Percentiles rank a stretch among this genome's conserved stretches.
phyloP scores from a whole-genome alignment of 1,140 invertebrate genomes.

The Epicauta chinensis region DNA sequence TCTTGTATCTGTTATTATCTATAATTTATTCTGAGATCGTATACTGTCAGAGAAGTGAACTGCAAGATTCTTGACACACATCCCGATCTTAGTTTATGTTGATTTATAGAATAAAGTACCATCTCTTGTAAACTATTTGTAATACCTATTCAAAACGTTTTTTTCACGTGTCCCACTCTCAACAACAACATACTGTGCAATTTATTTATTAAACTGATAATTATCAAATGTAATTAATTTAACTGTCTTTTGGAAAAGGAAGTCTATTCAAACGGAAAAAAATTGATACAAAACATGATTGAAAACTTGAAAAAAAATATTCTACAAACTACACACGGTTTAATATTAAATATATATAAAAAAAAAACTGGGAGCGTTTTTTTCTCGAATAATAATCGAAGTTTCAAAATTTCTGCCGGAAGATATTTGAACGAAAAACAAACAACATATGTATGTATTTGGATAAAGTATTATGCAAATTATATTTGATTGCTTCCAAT shows the following conservation, averaged over 20 bases:
- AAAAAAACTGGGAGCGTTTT: too few species aligned
- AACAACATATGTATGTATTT: too few species aligned
- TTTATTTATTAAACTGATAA: slow-evolving; percentile 15
- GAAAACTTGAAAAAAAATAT: too few species aligned
- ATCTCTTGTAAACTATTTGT: slow-evolving; percentile 11
- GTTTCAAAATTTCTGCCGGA: too few species aligned
- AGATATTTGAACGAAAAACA: too few species aligned
- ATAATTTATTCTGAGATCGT: slow-evolving; percentile 13
- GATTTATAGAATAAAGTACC: slow-evolving; percentile 16
- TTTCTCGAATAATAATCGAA: too few species aligned
- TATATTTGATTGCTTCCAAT: too few species aligned
- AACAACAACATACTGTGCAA: slow-evolving; percentile 7
- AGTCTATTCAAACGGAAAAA: too few species aligned
- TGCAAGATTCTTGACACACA: slow-evolving; percentile 14
- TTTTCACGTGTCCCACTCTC: slow-evolving; percentile 1
- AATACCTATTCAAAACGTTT: slow-evolving; percentile 1
- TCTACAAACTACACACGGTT: too few species aligned
- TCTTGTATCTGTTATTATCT: slow-evolving; percentile 10
- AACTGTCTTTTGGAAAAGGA: not conserved
- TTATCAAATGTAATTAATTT: slow-evolving; percentile 12
- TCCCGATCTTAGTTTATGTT: slow-evolving; percentile 13
- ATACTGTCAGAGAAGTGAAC: slow-evolving; percentile 7
- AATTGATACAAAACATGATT: too few species aligned
- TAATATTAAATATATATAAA: too few species aligned
- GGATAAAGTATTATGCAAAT: too few species aligned